Conservation (phyloP, 1,140 invertebrate species). For the Trypoxylus dichotomus region DNA sequence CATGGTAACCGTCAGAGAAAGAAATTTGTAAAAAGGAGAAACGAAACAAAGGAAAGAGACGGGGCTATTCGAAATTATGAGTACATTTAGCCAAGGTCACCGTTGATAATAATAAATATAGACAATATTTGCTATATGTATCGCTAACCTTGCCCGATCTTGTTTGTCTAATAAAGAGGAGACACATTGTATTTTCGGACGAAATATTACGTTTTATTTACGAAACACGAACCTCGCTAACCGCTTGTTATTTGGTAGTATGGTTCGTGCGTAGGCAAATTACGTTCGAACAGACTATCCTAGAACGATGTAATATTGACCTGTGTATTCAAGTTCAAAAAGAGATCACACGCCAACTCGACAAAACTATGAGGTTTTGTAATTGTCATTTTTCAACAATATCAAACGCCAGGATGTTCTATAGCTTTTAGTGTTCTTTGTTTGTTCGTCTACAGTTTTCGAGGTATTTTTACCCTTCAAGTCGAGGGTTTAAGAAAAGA, state of each 20-base stretch:
- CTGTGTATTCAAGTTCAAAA: too few relatives aligned
- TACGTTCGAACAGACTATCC: background rate
- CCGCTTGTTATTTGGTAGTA: background rate
- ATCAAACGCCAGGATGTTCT: too few relatives aligned
- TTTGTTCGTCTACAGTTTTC: too few relatives aligned
- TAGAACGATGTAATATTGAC: too few relatives aligned
- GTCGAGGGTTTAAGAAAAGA: too few relatives aligned
- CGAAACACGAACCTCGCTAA: background rate
- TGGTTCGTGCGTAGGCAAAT: background rate
- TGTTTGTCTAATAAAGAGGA: constrained; percentile 7
- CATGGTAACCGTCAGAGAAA: background rate
- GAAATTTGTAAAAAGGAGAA: background rate
- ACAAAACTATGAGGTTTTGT: too few relatives aligned
- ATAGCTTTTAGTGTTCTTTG: too few relatives aligned
- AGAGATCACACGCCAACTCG: too few relatives aligned
- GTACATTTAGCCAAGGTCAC: background rate
- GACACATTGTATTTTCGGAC: background rate
- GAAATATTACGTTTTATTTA: constrained; percentile 8
- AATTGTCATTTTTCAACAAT: too few relatives aligned
- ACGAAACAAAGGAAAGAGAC: background rate
- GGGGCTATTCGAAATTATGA: background rate
- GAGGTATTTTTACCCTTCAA: too few relatives aligned
- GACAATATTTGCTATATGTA: constrained; percentile 3
- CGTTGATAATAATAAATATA: constrained; percentile 8
- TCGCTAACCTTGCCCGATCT: background rate